Evolutionary conservation across 2,113 vertebrate genomes (phyloP).

Genomic region (Erythrocercus mccallii): DNA sequence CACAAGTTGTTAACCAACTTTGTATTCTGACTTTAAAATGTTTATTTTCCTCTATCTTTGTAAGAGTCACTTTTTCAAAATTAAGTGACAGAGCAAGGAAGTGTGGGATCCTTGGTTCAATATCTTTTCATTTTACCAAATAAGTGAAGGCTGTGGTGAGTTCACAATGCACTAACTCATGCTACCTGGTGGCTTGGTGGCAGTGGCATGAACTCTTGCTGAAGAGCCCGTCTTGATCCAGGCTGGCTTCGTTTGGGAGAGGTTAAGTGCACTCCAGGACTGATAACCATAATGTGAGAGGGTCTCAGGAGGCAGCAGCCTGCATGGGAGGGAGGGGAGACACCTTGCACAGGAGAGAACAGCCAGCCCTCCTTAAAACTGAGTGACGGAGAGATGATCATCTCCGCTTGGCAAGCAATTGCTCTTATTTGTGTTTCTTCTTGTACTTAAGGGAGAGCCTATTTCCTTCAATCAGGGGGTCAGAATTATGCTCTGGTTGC

Average conservation of each 20-base stretch:
- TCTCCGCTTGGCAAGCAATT: neutral
- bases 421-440: neutral
- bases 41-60: neutral
- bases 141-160: neutral
- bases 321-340: neutral
- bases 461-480: neutral
- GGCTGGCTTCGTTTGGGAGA: neutral
- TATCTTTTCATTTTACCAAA: neutral
- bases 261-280: conserved; percentile 24
- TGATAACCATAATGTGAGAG: neutral
- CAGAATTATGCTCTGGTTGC: neutral
- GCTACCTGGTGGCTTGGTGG: neutral
- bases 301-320: neutral
- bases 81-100: neutral
- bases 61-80: neutral
- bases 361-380: neutral
- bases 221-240: neutral
- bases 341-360: neutral
- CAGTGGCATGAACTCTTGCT: neutral
- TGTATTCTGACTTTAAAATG: neutral
- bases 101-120: neutral
- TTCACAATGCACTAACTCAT: neutral
- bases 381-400: accelerated
- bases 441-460: neutral
- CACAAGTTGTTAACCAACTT: neutral